Conservation (phyloP, 37 sponge, comb jelly and placozoan species). For the Ianthella basta region DNA sequence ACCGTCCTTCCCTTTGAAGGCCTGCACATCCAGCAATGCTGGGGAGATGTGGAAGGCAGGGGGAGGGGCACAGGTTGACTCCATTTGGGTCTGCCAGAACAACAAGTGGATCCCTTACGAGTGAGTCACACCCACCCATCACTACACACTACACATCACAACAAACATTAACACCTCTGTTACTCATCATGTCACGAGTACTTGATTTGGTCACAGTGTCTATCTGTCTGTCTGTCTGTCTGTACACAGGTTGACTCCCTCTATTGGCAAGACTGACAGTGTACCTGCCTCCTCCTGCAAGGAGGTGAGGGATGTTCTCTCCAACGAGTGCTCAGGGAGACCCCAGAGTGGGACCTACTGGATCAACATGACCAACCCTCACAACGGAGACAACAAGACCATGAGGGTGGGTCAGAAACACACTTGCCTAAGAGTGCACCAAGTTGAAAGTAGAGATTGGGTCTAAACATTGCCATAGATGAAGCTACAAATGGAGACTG, state of each 20-base stretch:
- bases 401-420: too few species aligned
- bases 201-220: too few species aligned
- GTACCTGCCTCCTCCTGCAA: conserved; percentile 8
- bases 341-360: conserved; percentile 16
- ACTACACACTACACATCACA: too few species aligned
- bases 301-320: conserved; percentile 1
- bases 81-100: conserved; percentile 15
- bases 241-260: neutral
- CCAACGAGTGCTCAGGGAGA: neutral
- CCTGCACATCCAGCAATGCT: neutral
- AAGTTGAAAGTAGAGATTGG: too few species aligned
- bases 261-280: conserved; percentile 2
- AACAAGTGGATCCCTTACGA: neutral
- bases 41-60: neutral
- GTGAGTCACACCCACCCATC: too few species aligned
- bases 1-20: neutral
- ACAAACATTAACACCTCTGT: too few species aligned
- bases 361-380: neutral
- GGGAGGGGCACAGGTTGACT: neutral
- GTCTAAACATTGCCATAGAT: too few species aligned
- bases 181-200: too few species aligned
- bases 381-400: too few species aligned
- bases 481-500: too few species aligned
- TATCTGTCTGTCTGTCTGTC: too few species aligned
- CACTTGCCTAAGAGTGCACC: too few species aligned